Percentiles rank a stretch among this genome's conserved stretches.
Conservation (phyloP, 2,888 invertebrate species). For the Steinernema carpocapsae region DNA sequence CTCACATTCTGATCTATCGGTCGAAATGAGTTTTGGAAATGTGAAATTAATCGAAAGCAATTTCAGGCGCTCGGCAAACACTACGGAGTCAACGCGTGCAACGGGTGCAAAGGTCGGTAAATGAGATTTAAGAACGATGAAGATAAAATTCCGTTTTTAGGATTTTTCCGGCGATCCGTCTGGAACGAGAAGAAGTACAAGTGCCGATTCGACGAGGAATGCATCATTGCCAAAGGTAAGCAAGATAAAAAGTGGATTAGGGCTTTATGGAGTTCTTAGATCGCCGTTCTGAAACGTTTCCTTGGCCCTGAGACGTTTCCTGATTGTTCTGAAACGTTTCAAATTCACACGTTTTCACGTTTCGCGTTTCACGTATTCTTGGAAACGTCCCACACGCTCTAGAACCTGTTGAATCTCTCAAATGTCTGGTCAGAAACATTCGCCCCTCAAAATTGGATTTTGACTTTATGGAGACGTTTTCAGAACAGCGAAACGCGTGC, state of each 20-base stretch:
- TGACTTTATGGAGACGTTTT: slow-evolving; percentile 26
- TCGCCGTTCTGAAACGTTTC: too few relatives aligned
- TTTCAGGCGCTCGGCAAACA: slow-evolving; percentile 36
- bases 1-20: too few relatives aligned
- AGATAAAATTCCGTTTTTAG: too few relatives aligned
- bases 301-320: too few relatives aligned
- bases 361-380: neutral
- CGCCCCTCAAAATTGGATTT: too few relatives aligned
- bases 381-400: neutral
- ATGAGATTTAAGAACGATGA: too few relatives aligned
- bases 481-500: slow-evolving; percentile 65
- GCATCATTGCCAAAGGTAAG: slow-evolving; percentile 61
- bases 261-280: too few relatives aligned
- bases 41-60: neutral
- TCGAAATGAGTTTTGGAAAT: too few relatives aligned
- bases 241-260: too few relatives aligned
- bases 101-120: slow-evolving; percentile 40
- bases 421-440: too few relatives aligned
- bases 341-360: too few relatives aligned
- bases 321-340: too few relatives aligned
- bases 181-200: slow-evolving; percentile 49
- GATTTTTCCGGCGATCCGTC: slow-evolving; percentile 49
- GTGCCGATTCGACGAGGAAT: slow-evolving; percentile 63
- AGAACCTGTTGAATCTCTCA: slow-evolving; percentile 24
- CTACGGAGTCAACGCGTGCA: slow-evolving; percentile 33